Evolutionary conservation across 2,888 invertebrate genomes (phyloP), one percentile per base, ranked within the genome.

Genomic region (Mycogona germanica): DNA sequence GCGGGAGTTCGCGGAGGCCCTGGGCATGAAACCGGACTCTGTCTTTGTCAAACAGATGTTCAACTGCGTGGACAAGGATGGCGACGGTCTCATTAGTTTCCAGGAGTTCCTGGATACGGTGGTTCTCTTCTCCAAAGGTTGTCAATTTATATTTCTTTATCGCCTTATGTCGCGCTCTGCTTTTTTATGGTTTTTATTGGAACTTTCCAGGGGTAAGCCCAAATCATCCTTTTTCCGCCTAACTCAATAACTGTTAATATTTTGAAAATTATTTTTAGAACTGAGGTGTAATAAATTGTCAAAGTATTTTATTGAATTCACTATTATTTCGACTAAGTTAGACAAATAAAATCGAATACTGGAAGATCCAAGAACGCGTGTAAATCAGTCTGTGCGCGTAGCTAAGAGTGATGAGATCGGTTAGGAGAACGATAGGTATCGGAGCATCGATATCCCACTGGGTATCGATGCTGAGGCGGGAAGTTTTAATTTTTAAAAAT

Each of bases 1-100:
- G 66, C 78, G 84, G 47, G 95, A 96, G 70, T 93, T 96, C 65
- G 95, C 95, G 0, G 87, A 87, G 51, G 95, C 95, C 0, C 73
- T 96, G 3, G 96, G 95, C 37, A 96, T 96, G 96, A 86, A 86
- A 67, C 76, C 87, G 0, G 88, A 92, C 64, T 93, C 92, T 23
- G 84, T 95, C 51, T 96, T 96, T 67, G 93, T 96, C 0, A 82
- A 87, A 64, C 88, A 92, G 71, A 95, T 96, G 95, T 96, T 96
- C 68, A 92, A 93, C 64, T 92, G 93, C 64, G 92, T 93, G 0
- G 93, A 95, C 68, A 92, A 91, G 67, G 91, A 92, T 66, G 79
- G 87, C 56, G 91, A 92, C 69, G 92, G 93, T 2, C 76, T 88
- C 57, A 93, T 96, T 62, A 91, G 88, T 3, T 96, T 96, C 68